phyloP scores from a whole-genome alignment of 1,140 invertebrate species.

The Drosophila bipectinata region DNA sequence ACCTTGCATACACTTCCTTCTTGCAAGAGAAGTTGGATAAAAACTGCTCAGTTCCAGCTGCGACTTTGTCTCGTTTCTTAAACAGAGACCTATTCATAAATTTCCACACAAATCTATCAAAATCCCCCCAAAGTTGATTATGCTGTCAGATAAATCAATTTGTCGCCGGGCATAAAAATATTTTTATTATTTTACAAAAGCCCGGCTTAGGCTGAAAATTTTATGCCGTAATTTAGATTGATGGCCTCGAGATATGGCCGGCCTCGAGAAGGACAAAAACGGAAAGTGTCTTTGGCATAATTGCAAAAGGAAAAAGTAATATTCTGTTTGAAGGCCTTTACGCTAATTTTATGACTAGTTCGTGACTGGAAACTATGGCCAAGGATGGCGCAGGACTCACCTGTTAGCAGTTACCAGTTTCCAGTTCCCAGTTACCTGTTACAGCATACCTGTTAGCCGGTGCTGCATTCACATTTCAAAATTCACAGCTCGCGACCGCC shows the following conservation, averaged over 20 bases:
- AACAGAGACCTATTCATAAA: conserved; percentile 45
- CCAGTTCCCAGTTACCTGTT: conserved; percentile 32
- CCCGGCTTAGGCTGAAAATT: conserved; percentile 41
- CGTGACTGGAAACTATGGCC: conserved; percentile 56
- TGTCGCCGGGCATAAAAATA: conserved; percentile 69
- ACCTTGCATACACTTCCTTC: conserved; percentile 13
- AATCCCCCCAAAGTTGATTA: conserved; percentile 47
- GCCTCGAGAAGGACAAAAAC: conserved; percentile 3
- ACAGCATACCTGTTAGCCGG: conserved; percentile 38
- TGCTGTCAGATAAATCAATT: conserved; percentile 71
- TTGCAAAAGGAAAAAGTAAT: conserved; percentile 33
- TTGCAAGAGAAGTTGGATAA: conserved; percentile 16
- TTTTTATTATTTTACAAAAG: conserved; percentile 61
- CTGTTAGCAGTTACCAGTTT: conserved; percentile 44
- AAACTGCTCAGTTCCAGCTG: conserved; percentile 54
- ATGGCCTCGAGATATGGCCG: conserved; percentile 40
- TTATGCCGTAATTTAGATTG: conserved; percentile 69
- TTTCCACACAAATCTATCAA: conserved; percentile 58
- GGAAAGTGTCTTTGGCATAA: conserved; percentile 59
- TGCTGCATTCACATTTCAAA: conserved; percentile 43
- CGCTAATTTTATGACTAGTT: conserved; percentile 68
- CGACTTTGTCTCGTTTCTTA: conserved; percentile 24
- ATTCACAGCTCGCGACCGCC: conserved; percentile 43
- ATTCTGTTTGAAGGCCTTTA: conserved; percentile 21
- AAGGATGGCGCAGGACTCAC: conserved; percentile 22